These are phyloP conservation scores for Tolmerus cingulatus DNA, from an alignment of 2,888 invertebrate genomes.

Conservation along the genomic window DNA sequence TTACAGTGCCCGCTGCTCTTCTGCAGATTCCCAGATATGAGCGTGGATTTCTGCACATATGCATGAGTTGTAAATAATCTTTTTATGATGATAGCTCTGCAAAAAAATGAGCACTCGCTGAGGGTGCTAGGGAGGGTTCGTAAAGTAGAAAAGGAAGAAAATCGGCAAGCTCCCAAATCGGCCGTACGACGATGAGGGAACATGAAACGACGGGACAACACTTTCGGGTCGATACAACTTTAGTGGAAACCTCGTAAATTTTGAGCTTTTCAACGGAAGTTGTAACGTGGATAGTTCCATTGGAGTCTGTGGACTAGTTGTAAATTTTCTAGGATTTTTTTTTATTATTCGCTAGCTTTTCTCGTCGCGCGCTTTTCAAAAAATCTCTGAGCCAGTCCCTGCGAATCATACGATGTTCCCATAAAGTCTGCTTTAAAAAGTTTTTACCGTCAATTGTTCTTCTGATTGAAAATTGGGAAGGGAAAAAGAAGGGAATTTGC, in stretches of 20 bases:
- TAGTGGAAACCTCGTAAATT: background rate
- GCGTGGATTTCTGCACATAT: constrained; percentile 2
- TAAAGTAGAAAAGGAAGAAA: background rate
- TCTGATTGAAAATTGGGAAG: background rate
- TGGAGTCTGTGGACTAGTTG: background rate
- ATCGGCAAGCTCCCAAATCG: background rate
- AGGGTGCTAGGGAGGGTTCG: background rate
- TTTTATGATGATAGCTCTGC: constrained; percentile 25
- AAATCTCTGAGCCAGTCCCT: background rate
- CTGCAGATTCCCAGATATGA: constrained; percentile 9
- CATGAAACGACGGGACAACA: background rate
- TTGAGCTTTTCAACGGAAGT: background rate
- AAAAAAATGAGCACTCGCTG: background rate
- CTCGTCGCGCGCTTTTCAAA: background rate
- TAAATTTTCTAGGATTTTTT: background rate
- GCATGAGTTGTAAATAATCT: constrained; percentile 28
- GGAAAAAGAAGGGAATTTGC: background rate
- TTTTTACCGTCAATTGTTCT: background rate
- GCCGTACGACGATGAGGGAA: background rate
- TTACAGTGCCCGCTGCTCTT: background rate
- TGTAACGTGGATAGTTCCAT: background rate
- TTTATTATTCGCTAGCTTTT: background rate
- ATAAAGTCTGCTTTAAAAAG: background rate
- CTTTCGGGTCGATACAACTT: background rate
- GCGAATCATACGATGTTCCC: background rate